Percentiles rank a stretch among this genome's conserved stretches.
Conservation (phyloP, 35 echinoderm and acorn worm genomes). For the Apostichopus japonicus region DNA sequence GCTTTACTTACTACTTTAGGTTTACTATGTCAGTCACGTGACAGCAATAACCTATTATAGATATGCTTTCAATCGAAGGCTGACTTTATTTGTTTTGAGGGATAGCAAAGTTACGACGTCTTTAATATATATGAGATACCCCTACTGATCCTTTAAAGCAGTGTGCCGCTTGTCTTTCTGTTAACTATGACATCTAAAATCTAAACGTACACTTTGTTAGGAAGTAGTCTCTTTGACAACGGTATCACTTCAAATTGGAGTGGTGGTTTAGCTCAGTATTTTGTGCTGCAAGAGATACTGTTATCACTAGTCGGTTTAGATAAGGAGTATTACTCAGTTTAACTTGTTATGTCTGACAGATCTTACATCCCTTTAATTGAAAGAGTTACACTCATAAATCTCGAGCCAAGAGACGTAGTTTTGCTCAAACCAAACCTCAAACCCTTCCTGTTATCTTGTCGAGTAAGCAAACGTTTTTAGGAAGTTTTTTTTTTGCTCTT, state of each 20-base stretch:
- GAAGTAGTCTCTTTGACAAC: too few relatives aligned
- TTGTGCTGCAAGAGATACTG: too few relatives aligned
- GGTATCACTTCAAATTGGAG: too few relatives aligned
- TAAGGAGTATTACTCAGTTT: too few relatives aligned
- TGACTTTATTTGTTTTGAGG: not conserved
- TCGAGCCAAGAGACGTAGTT: not conserved
- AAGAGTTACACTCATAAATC: not conserved
- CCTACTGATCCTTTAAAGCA: not conserved
- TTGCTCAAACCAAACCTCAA: not conserved
- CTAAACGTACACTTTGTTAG: too few relatives aligned
- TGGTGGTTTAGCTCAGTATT: too few relatives aligned
- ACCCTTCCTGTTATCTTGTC: not conserved
- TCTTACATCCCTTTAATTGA: not conserved
- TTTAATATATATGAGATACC: not conserved
- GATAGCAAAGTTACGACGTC: not conserved
- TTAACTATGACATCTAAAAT: too few relatives aligned
- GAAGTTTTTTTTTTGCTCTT: not conserved
- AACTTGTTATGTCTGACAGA: not conserved
- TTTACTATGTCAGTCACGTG: not conserved
- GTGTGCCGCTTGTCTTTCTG: not conserved
- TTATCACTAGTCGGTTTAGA: too few relatives aligned
- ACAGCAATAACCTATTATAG: not conserved
- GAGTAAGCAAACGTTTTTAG: not conserved
- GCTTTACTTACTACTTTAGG: too few relatives aligned
- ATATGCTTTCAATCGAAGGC: not conserved